Percentiles rank a stretch among this genome's conserved stretches.
These are phyloP conservation scores for Darevskia nairensis DNA, from an alignment of 2,797 vertebrate species.

Conservation along the genomic window DNA sequence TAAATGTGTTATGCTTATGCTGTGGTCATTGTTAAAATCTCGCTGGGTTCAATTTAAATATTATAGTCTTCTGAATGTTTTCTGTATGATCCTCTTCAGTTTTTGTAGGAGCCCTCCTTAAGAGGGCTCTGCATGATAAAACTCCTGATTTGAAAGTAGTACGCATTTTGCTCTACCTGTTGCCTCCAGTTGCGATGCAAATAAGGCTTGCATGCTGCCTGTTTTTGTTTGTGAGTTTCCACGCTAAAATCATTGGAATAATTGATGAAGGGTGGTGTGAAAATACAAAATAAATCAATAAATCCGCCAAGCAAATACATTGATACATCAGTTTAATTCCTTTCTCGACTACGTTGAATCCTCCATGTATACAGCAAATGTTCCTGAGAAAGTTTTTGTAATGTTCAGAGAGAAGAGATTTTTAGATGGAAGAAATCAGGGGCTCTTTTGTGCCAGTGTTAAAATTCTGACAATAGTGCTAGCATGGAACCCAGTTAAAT, in stretches of 20 bases:
- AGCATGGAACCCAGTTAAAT: background rate
- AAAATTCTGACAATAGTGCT: background rate
- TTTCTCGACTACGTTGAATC: slow-evolving; percentile 2
- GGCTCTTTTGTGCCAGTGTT: slow-evolving; percentile 32
- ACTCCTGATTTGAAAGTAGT: slow-evolving; percentile 59
- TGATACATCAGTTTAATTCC: slow-evolving; percentile 34
- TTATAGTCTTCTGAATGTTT: slow-evolving; percentile 85
- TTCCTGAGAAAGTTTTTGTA: background rate
- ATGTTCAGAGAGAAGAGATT: background rate
- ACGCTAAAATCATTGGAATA: slow-evolving; percentile 28
- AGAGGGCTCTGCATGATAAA: slow-evolving; percentile 62
- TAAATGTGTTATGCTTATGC: slow-evolving; percentile 86
- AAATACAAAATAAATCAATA: slow-evolving; percentile 2
- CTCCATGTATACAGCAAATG: background rate
- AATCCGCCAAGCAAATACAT: slow-evolving; percentile 37
- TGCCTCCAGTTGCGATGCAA: slow-evolving; percentile 65
- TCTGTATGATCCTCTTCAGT: slow-evolving; percentile 80
- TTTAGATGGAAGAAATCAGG: slow-evolving; percentile 1
- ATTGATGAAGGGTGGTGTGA: background rate
- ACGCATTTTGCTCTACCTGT: slow-evolving; percentile 59
- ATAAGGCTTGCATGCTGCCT: slow-evolving; percentile 77
- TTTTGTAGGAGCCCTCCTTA: slow-evolving; percentile 63
- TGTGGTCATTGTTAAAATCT: slow-evolving; percentile 83
- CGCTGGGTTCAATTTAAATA: slow-evolving; percentile 82
- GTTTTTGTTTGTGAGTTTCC: slow-evolving; percentile 67